These are phyloP conservation scores for Altica lythri DNA, from an alignment of 2,888 invertebrate genomes.

Conservation along the genomic window DNA sequence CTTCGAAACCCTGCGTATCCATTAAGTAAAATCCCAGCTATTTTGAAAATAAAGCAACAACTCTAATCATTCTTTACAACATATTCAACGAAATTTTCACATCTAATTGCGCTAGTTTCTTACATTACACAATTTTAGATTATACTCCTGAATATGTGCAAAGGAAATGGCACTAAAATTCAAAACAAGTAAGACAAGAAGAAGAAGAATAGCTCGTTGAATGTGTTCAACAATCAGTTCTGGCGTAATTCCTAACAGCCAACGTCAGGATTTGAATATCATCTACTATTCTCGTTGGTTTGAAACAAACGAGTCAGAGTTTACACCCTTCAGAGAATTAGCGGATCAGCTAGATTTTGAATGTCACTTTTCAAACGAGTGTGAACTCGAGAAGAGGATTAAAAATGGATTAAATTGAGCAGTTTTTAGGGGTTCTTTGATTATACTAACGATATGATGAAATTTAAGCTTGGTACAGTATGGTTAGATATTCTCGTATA, in stretches of 20 bases:
- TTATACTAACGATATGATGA: too few species aligned
- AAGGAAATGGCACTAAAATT: conserved; percentile 4
- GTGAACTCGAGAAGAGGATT: conserved; percentile 35
- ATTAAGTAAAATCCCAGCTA: conserved; percentile 9
- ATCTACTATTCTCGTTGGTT: conserved; percentile 7
- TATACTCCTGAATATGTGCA: conserved; percentile 3
- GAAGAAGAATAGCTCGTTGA: conserved; percentile 12
- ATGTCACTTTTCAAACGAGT: conserved; percentile 40
- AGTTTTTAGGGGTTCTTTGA: conserved; percentile 2
- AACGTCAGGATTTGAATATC: conserved; percentile 20
- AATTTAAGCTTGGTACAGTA: too few species aligned
- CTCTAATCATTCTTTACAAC: conserved; percentile 18
- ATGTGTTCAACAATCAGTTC: conserved; percentile 11
- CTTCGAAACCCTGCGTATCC: conserved; percentile 8
- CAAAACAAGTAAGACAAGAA: conserved; percentile 5
- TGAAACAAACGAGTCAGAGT: conserved; percentile 18
- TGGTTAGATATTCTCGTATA: too few species aligned
- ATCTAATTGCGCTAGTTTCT: conserved; percentile 13
- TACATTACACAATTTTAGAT: neutral
- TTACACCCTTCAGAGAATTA: conserved; percentile 36
- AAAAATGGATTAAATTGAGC: conserved; percentile 19
- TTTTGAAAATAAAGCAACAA: conserved; percentile 8
- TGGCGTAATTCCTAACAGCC: conserved; percentile 13
- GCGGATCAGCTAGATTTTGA: conserved; percentile 40
- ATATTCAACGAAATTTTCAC: conserved; percentile 17